phyloP scores from a whole-genome alignment of 23 tunicate species.

The Aplidium turbinatum region DNA sequence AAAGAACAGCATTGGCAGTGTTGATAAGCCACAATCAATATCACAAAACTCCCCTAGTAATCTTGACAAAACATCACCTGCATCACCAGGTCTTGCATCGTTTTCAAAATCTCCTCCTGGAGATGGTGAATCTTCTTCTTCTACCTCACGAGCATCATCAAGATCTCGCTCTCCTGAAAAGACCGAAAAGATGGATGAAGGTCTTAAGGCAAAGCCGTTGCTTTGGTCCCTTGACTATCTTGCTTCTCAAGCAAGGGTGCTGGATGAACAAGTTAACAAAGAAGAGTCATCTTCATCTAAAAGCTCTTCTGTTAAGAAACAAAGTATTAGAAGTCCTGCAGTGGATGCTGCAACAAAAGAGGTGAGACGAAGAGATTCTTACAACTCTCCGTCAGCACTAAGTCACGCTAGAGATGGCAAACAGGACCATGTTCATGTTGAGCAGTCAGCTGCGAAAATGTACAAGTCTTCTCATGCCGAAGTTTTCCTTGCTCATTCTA shows the following conservation, averaged over 20 bases:
- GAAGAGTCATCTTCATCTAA: background rate
- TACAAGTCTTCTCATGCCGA: no score
- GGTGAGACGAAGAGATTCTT: no score
- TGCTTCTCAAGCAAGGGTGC: conserved; percentile 80
- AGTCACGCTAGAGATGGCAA: no score
- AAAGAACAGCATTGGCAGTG: background rate
- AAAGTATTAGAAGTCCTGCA: background rate
- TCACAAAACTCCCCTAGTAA: background rate
- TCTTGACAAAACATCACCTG: no score
- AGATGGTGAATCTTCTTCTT: conserved; percentile 64
- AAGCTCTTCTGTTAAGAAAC: background rate
- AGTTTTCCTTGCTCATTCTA: no score
- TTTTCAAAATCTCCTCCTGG: background rate
- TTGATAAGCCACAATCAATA: background rate
- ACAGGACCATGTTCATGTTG: no score
- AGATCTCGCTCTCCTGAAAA: conserved; percentile 74
- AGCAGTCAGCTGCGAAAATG: no score
- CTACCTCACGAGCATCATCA: conserved; percentile 67
- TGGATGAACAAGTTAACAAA: conserved; percentile 65
- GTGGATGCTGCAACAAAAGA: background rate
- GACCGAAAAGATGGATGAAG: conserved; percentile 50
- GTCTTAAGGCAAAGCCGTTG: conserved; percentile 63
- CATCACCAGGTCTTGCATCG: no score
- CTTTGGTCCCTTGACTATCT: conserved; percentile 89
- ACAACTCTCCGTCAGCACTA: no score